Evolutionary conservation across 2,113 vertebrate species (phyloP).

Genomic region (Mobula birostris): DNA sequence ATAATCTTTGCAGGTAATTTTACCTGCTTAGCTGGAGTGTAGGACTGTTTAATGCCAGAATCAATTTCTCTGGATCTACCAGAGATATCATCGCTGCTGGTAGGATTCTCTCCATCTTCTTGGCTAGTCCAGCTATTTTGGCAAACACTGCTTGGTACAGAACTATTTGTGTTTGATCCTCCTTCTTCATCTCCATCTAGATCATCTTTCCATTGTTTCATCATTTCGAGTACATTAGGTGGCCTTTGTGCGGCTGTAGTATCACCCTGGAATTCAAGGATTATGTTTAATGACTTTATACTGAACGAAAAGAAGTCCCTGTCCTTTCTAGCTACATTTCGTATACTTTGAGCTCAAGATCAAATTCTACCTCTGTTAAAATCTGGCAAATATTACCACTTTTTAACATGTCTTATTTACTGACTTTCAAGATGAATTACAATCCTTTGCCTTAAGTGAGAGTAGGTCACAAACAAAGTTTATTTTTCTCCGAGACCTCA

Average conservation of each 20-base stretch:
- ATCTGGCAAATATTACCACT: background rate
- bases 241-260: constrained; percentile 49
- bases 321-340: background rate
- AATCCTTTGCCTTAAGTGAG: background rate
- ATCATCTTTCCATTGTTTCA: constrained; percentile 60
- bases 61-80: constrained; percentile 42
- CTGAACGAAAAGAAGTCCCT: constrained; percentile 36
- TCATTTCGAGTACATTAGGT: constrained; percentile 70
- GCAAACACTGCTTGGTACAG: background rate
- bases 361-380: background rate
- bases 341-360: background rate
- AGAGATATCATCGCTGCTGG: constrained; percentile 39
- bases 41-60: constrained; percentile 42
- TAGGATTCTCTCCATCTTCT: constrained; percentile 40
- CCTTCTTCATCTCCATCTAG: constrained; percentile 46
- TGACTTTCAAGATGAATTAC: background rate
- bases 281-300: constrained; percentile 38
- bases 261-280: constrained; percentile 59
- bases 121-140: background rate
- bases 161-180: constrained; percentile 38
- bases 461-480: background rate
- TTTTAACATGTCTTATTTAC: background rate
- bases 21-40: constrained; percentile 51
- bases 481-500: background rate
- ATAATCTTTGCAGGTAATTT: background rate